Conservation (phyloP, 2,113 vertebrate genomes). For the Pandion haliaetus region DNA sequence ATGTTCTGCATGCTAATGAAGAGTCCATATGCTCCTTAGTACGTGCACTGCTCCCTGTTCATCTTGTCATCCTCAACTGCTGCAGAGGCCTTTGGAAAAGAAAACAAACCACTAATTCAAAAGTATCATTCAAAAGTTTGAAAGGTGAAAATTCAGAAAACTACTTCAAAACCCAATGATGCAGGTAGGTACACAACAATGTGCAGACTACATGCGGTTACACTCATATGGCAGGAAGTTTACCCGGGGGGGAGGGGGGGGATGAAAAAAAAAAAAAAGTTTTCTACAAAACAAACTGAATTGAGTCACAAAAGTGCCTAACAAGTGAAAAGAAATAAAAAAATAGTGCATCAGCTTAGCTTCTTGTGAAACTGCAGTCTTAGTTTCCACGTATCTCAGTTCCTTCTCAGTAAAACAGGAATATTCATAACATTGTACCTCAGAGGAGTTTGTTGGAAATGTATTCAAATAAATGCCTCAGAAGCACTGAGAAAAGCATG, state of each 20-base stretch:
- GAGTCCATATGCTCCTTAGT: not conserved
- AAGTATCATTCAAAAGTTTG: not conserved
- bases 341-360: not conserved
- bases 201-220: not conserved
- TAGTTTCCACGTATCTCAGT: not conserved
- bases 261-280: not conserved
- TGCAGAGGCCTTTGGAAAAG: not conserved
- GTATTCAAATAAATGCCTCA: not conserved
- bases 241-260: accelerated
- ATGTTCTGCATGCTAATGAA: not conserved
- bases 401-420: not conserved
- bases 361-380: not conserved
- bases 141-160: not conserved
- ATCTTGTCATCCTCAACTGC: not conserved
- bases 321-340: not conserved
- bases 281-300: not conserved
- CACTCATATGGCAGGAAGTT: not conserved
- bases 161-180: not conserved
- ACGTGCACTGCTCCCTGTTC: not conserved
- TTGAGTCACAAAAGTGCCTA: not conserved
- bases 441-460: not conserved
- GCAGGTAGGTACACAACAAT: accelerated
- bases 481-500: not conserved
- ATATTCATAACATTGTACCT: conserved; percentile 13
- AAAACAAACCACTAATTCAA: not conserved